Conservation (phyloP, 1,140 invertebrate genomes). For the Leguminivora glycinivorella region DNA sequence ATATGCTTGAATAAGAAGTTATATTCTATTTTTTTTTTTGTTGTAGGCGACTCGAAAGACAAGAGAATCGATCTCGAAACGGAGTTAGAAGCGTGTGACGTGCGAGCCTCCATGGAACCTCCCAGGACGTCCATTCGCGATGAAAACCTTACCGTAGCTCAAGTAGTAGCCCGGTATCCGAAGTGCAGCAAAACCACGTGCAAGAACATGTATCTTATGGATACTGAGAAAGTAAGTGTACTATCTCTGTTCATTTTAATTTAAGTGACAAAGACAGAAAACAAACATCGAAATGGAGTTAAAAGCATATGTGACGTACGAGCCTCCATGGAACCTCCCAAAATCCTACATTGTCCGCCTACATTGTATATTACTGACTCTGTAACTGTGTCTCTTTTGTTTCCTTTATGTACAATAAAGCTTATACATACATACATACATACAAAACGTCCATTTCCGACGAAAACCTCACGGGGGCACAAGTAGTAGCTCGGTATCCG, state of each 20-base stretch:
- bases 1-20: no score
- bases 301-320: conserved; percentile 82
- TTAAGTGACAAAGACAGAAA: conserved; percentile 63
- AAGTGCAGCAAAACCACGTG: conserved; percentile 82
- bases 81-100: conserved; percentile 82
- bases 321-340: conserved; percentile 74
- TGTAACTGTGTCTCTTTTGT: no score
- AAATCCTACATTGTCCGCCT: no score
- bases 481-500: conserved; percentile 78
- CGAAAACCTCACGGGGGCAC: conserved; percentile 83
- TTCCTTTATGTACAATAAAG: no score
- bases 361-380: no score
- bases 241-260: conserved; percentile 33
- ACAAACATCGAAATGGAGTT: conserved; percentile 79
- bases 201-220: conserved; percentile 89
- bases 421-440: no score
- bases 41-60: conserved; percentile 67
- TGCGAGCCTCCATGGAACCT: conserved; percentile 67
- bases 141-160: conserved; percentile 83
- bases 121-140: conserved; percentile 83
- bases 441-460: conserved; percentile 82
- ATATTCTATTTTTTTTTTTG: not conserved
- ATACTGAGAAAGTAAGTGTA: conserved; percentile 78
- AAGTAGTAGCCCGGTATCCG: conserved; percentile 78
- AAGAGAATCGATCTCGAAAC: conserved; percentile 72